These are phyloP conservation scores for Ambastaia sidthimunki DNA, from an alignment of 2,797 vertebrate species.

Conservation along the genomic window DNA sequence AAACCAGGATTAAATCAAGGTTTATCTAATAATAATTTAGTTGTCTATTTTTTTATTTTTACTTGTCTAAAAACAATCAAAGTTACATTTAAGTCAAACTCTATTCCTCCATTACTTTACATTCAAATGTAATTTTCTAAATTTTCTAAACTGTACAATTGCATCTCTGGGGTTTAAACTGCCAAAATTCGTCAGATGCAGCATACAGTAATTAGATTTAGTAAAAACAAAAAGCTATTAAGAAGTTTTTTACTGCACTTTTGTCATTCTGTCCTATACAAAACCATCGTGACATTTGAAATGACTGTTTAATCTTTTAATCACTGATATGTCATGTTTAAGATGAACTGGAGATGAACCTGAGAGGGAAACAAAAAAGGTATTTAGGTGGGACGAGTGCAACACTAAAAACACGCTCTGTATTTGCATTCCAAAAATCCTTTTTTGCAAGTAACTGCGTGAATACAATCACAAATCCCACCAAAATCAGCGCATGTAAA, in stretches of 20 bases:
- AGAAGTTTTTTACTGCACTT: not conserved
- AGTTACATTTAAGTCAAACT: not conserved
- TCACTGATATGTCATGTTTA: not conserved
- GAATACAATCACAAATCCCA: slow-evolving; percentile 14
- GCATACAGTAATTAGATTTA: not conserved
- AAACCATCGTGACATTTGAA: not conserved
- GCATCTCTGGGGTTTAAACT: not conserved
- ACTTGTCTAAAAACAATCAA: not conserved
- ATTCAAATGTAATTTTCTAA: not conserved
- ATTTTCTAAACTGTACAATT: not conserved
- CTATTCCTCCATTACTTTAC: not conserved
- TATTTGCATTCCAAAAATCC: not conserved
- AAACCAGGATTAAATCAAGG: not conserved
- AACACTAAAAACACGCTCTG: not conserved
- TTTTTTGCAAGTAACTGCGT: not conserved
- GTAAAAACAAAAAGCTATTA: not conserved
- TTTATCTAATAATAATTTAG: not conserved
- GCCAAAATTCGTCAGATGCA: not conserved
- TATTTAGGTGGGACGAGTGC: not conserved
- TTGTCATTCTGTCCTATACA: not conserved
- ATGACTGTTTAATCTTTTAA: not conserved
- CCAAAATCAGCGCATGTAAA: not conserved
- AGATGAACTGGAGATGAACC: not conserved
- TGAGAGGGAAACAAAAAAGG: not conserved
- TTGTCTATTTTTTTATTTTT: too few species aligned